These are phyloP conservation scores for Athene noctua DNA, from an alignment of 2,113 vertebrate genomes.

Conservation along the genomic window DNA sequence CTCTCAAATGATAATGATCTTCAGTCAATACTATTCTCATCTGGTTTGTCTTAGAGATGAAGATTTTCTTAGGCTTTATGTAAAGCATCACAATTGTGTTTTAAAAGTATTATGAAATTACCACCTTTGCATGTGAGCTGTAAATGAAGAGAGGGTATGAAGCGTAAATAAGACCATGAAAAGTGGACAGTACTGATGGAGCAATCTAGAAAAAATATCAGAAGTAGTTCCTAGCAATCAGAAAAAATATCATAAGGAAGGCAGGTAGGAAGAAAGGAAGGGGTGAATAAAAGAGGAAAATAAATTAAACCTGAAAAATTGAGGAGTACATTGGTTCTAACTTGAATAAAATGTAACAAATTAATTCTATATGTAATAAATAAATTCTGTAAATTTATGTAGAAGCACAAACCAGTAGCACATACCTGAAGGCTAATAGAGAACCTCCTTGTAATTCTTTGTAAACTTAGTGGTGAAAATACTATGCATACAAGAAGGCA, in stretches of 20 bases:
- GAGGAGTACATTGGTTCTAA: neutral
- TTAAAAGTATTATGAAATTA: neutral
- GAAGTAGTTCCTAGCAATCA: neutral
- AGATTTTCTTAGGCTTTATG: neutral
- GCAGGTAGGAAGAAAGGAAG: neutral
- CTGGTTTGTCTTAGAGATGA: neutral
- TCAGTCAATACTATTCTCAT: neutral
- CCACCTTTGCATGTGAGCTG: neutral
- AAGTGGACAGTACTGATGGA: neutral
- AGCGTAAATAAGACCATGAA: neutral
- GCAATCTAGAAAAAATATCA: neutral
- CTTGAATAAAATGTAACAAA: neutral
- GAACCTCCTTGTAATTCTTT: neutral
- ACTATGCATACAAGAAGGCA: neutral
- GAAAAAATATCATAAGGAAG: neutral
- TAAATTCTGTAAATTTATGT: neutral
- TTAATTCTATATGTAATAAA: neutral
- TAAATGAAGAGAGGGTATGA: neutral
- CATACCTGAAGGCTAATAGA: neutral
- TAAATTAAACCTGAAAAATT: neutral
- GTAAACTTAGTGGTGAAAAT: neutral
- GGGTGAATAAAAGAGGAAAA: neutral
- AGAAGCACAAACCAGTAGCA: neutral
- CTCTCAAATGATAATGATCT: neutral
- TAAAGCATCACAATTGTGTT: neutral